Evolutionary conservation across 1,140 invertebrate species (phyloP).

Genomic region (Nilaparvata lugens): DNA sequence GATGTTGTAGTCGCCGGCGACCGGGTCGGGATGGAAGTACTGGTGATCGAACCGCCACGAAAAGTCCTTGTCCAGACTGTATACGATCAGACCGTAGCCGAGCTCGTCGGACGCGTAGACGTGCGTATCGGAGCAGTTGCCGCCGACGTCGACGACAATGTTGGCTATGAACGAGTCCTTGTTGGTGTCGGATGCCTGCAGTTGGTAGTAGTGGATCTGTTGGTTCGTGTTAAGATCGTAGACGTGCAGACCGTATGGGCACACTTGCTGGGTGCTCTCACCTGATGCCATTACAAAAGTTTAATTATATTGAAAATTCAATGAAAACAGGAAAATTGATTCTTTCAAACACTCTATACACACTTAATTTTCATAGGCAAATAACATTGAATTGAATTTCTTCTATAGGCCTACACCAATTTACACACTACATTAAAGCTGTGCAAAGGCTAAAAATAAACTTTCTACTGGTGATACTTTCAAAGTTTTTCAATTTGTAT

Average conservation of each 20-base stretch:
- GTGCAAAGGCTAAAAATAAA: no score
- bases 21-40: slow-evolving; percentile 68
- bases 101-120: slow-evolving; percentile 74
- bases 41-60: slow-evolving; percentile 65
- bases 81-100: slow-evolving; percentile 67
- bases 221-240: slow-evolving; percentile 64
- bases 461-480: no score
- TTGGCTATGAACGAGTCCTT: slow-evolving; percentile 70
- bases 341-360: no score
- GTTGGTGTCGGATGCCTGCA: slow-evolving; percentile 61
- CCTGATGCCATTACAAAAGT: no score
- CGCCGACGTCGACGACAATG: slow-evolving; percentile 65
- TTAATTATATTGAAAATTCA: no score
- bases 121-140: slow-evolving; percentile 61
- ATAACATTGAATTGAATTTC: no score
- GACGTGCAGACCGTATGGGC: slow-evolving; percentile 60
- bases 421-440: no score
- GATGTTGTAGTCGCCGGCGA: slow-evolving; percentile 66
- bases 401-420: no score
- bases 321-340: no score
- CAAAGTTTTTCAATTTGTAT: no score
- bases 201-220: slow-evolving; percentile 55
- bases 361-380: no score
- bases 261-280: slow-evolving; percentile 59
- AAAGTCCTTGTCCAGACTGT: slow-evolving; percentile 60